Conservation (phyloP, 2,113 vertebrate species). For the Bettongia penicillata region DNA sequence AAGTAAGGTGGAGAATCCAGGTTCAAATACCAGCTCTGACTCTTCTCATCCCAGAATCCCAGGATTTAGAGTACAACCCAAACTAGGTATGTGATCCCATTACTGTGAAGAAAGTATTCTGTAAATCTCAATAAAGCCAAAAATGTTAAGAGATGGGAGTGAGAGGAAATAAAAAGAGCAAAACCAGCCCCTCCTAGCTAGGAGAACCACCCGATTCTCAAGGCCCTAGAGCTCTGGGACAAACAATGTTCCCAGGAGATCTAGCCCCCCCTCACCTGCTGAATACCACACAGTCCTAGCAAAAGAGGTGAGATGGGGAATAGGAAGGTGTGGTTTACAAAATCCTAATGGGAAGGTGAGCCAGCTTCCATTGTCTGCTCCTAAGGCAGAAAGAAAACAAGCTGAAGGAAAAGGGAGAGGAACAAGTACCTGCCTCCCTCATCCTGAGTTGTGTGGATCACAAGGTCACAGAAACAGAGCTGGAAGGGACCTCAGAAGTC, state of each 20-base stretch:
- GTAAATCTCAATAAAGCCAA: neutral
- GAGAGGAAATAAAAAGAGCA: neutral
- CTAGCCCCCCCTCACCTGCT: neutral
- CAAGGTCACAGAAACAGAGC: neutral
- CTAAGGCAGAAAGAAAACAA: neutral
- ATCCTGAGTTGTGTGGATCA: neutral
- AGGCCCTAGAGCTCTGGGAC: neutral
- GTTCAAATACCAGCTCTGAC: neutral
- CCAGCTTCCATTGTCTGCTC: neutral
- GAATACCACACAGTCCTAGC: neutral
- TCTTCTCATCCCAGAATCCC: neutral
- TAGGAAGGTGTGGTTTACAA: neutral
- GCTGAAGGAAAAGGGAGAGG: neutral
- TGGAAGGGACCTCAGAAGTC: neutral
- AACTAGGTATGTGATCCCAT: neutral
- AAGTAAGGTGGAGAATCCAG: neutral
- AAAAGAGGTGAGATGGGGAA: neutral
- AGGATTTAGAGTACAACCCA: neutral
- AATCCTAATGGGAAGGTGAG: neutral
- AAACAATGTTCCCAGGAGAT: neutral
- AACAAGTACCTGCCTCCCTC: neutral
- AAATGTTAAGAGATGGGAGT: neutral
- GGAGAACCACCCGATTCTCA: neutral
- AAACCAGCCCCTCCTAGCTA: neutral
- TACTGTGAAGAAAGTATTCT: neutral